Evolutionary conservation across 2,888 invertebrate genomes (phyloP).

Genomic region (Drosophila falleni): DNA sequence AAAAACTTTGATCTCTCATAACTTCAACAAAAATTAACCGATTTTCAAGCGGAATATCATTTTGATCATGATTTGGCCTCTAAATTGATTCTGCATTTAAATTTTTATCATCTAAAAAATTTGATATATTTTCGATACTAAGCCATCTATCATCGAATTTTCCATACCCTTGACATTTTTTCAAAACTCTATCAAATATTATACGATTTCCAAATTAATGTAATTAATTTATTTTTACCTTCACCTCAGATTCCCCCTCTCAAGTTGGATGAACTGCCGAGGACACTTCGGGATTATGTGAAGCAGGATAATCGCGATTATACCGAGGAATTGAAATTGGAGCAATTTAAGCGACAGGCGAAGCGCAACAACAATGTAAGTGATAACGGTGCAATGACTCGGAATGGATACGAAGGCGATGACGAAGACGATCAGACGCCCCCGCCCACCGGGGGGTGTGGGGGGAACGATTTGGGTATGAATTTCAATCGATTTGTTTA

Average conservation of each 20-base stretch:
- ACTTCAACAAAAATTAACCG: too few species aligned
- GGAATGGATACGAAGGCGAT: constrained; percentile 67
- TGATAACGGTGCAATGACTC: constrained; percentile 40
- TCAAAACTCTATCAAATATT: too few species aligned
- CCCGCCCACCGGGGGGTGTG: constrained; percentile 83
- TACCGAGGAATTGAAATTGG: constrained; percentile 78
- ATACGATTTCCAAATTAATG: too few species aligned
- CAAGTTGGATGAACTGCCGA: constrained; percentile 83
- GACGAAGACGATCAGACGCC: constrained; percentile 84
- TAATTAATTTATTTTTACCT: too few species aligned
- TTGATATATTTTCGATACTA: too few species aligned
- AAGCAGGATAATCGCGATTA: constrained; percentile 83
- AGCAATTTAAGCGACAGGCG: constrained; percentile 73
- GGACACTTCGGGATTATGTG: constrained; percentile 82
- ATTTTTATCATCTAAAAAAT: too few species aligned
- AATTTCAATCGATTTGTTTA: constrained; percentile 84
- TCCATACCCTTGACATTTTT: too few species aligned
- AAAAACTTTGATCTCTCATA: too few species aligned
- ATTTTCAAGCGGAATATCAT: too few species aligned
- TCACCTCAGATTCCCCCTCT: constrained; percentile 74
- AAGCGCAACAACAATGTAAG: constrained; percentile 36
- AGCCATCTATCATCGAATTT: too few species aligned
- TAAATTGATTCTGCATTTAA: too few species aligned
- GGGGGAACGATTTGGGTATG: constrained; percentile 82
- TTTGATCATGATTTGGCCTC: too few species aligned